Evolutionary conservation across 2,113 vertebrate species (phyloP).

Genomic region (Malurus elegans): DNA sequence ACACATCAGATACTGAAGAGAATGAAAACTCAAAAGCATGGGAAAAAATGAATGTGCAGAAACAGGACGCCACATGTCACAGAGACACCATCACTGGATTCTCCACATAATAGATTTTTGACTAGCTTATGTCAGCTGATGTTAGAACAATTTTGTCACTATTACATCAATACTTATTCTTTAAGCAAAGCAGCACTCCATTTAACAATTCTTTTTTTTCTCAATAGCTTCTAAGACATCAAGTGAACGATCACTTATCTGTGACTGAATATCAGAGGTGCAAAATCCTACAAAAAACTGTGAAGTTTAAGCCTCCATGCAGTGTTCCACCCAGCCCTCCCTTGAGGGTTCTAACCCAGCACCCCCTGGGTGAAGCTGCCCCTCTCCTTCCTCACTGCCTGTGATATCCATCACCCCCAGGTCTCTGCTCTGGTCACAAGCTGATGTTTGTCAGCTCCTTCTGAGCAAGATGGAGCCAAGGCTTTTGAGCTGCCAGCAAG

Average conservation of each 20-base stretch:
- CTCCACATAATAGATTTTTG: neutral
- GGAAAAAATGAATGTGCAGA: neutral
- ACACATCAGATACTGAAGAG: neutral
- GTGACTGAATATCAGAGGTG: neutral
- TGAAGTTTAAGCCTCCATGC: accelerated
- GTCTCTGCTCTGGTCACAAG: neutral
- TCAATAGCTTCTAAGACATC: neutral
- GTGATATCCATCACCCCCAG: too few species aligned
- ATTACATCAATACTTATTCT: neutral
- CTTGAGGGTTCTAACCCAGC: neutral
- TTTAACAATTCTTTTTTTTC: neutral
- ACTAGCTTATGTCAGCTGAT: neutral
- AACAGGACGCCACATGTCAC: neutral
- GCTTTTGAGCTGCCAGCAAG: neutral
- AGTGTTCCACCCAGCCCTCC: neutral
- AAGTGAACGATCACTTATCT: neutral
- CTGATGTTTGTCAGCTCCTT: neutral
- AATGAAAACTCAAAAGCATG: neutral
- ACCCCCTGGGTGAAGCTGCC: too few species aligned
- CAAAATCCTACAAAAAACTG: neutral
- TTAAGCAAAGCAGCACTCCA: neutral
- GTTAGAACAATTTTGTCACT: neutral
- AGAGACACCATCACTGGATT: neutral
- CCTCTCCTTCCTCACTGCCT: neutral
- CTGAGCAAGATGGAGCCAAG: neutral